Evolutionary conservation across 2,888 invertebrate species (phyloP).

Genomic region (Temnothorax unifasciatus): DNA sequence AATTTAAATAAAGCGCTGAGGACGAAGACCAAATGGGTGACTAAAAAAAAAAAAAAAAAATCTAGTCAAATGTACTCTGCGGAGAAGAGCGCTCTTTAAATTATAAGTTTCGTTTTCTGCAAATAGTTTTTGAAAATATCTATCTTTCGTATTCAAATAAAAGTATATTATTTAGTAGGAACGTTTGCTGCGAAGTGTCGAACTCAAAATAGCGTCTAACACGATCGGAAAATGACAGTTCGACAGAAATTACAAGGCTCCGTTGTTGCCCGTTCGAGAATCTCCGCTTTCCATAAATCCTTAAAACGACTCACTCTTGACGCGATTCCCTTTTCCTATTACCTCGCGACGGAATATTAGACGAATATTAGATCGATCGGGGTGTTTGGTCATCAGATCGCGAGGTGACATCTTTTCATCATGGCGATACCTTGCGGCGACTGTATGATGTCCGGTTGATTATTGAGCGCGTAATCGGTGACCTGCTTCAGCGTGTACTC

Average conservation of each 20-base stretch:
- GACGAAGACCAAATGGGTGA: too few species aligned
- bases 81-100: background rate
- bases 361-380: background rate
- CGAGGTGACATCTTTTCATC: background rate
- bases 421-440: conserved; percentile 88
- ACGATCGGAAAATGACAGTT: background rate
- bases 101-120: background rate
- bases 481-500: conserved; percentile 92
- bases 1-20: background rate
- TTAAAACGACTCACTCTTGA: background rate
- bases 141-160: background rate
- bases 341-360: background rate
- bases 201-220: background rate
- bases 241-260: background rate
- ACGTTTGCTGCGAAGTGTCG: background rate
- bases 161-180: background rate
- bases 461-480: conserved; percentile 84
- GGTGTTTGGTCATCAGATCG: background rate
- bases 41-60: background rate
- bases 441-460: conserved; percentile 93
- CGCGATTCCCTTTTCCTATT: background rate
- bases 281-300: background rate
- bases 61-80: background rate
- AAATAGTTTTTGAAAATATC: background rate
- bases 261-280: background rate